A percentile compares a stretch with the other conserved stretches of the same genome.
These are phyloP conservation scores for Geothlypis trichas DNA, from an alignment of 2,113 vertebrate genomes.

Conservation along the genomic window DNA sequence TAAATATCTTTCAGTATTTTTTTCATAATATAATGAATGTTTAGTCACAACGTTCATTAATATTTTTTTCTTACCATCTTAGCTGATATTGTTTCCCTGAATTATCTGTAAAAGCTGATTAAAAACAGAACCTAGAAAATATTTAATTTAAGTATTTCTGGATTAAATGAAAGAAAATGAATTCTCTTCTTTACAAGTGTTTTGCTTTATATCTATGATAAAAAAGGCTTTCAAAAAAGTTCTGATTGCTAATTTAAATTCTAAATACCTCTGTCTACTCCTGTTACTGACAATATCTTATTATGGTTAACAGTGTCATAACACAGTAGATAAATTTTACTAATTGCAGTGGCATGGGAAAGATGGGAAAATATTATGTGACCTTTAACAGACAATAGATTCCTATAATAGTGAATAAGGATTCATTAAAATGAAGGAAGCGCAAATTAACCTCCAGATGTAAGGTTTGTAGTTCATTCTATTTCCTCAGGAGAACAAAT, in stretches of 20 bases:
- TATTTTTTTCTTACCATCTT: not conserved
- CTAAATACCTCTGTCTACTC: not conserved
- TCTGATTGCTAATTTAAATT: not conserved
- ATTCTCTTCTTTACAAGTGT: not conserved
- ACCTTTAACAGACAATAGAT: not conserved
- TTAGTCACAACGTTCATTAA: not conserved
- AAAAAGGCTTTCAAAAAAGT: not conserved
- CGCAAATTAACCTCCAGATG: not conserved
- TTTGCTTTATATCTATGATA: not conserved
- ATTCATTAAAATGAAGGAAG: not conserved
- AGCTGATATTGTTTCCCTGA: not conserved
- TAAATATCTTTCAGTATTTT: not conserved
- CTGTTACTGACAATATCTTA: not conserved
- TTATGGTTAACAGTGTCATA: not conserved
- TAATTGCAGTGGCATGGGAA: not conserved
- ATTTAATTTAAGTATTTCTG: not conserved
- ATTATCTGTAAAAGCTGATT: not conserved
- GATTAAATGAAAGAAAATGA: not conserved
- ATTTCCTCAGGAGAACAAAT: not conserved
- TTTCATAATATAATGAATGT: not conserved
- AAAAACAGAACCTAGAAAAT: not conserved
- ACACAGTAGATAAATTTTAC: not conserved
- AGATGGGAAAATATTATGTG: not conserved
- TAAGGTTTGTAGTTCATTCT: not conserved
- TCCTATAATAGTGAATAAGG: not conserved